Evolutionary conservation across 37 sponge, comb jelly and placozoan species (phyloP), one percentile per base, ranked within the genome.

Genomic region (Sycon ciliatum): DNA sequence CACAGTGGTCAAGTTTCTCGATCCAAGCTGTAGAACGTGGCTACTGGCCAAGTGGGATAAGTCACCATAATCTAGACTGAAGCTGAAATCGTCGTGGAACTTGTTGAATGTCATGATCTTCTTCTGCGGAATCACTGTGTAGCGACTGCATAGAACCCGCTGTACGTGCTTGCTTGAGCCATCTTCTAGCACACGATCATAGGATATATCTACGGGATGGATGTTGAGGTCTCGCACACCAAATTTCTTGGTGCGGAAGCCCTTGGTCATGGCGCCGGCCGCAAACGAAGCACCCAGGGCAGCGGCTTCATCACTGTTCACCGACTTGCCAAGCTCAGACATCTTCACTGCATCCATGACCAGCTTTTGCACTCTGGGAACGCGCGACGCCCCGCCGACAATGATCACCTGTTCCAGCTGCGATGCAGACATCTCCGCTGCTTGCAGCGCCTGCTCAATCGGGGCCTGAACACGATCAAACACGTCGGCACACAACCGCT

Each of bases 101-200:
- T 91, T 85, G 65, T 89, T 92, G 81, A 92, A 92, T 2, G 99
- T 97, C 78, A 97, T 88, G 32, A 92, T 85, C 66, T 97, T 97
- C 87, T 92, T 97, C 76, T 89, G 87, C 22, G 99, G 99, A 70
- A 75, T 78, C 0, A 75, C 61, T 65, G 89, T 92, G 72, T 78
- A 76, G 7, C 83, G 76, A n/a, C 76, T 57, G 71, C 89, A 97
- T 71, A 97, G 75, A n/a, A n/a, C n/a, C n/a, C n/a, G n/a, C n/a
- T n/a, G n/a, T 28, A 92, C 83, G 69, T 23, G 39, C 9, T 39
- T 30, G 26, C 32, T 13, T 11, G 63, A 68, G 6, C 31, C 73
- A 36, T 68, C 63, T 27, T 60, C 63, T 27, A n/a, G n/a, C 7
- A 60, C 30, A 11, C n/a, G n/a, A n/a, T 60, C 63, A n/a, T n/a